A percentile compares a stretch with the other conserved stretches of the same genome.
These are phyloP conservation scores for Calliopsis andreniformis DNA, from an alignment of 1,140 invertebrate species.

Conservation along the genomic window DNA sequence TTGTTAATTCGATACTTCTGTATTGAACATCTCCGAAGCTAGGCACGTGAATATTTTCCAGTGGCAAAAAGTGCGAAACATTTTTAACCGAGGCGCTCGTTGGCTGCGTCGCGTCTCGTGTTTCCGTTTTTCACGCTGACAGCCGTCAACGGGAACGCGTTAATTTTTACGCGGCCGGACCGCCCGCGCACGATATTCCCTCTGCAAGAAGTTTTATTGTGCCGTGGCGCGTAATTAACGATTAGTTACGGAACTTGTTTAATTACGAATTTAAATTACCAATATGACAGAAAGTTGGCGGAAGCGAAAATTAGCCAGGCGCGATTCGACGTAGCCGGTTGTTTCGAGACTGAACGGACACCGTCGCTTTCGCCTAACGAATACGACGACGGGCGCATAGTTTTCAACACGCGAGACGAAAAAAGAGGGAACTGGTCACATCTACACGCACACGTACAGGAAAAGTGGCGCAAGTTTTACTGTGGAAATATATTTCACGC, in stretches of 20 bases:
- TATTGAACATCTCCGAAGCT: background rate
- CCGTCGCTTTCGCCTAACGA: background rate
- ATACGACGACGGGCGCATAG: conserved; percentile 9
- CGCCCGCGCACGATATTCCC: background rate
- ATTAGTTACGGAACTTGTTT: conserved; percentile 45
- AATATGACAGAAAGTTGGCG: conserved; percentile 34
- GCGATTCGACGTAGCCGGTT: conserved; percentile 16
- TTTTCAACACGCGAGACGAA: background rate
- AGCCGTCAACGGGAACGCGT: conserved; percentile 17
- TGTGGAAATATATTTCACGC: conserved; percentile 44
- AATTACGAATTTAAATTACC: conserved; percentile 50
- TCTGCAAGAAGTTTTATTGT: conserved; percentile 34
- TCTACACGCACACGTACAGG: background rate
- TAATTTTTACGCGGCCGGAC: conserved; percentile 32
- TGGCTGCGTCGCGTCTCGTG: background rate
- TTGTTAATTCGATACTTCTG: too few species aligned
- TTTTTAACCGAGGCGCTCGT: background rate
- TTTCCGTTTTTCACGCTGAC: background rate
- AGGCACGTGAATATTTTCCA: background rate
- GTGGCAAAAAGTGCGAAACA: background rate
- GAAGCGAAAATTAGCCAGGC: conserved; percentile 25
- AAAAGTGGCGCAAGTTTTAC: conserved; percentile 13
- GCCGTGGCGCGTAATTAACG: conserved; percentile 40
- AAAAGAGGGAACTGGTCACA: background rate
- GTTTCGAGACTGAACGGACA: background rate